Base-by-base conservation (phyloP, 2,113 vertebrate species). In the Chionodraco myersi region DNA sequence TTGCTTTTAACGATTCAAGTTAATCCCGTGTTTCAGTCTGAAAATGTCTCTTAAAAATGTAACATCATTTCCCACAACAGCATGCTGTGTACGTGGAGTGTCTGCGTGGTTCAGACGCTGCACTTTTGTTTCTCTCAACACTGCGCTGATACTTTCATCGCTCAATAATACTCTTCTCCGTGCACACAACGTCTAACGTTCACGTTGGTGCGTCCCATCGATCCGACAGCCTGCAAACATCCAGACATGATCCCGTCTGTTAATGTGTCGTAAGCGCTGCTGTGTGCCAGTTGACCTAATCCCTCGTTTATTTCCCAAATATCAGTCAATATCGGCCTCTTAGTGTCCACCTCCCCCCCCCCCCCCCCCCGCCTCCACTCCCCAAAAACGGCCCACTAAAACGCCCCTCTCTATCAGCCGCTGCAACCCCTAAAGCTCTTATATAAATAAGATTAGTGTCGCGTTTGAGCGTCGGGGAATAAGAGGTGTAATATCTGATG, bases 361-460 rank as follows among this genome's bases (percentile, higher is more conserved):
- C 36, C 26, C 30, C 30, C 41, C 62, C 48, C 53, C 72, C 83
- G 60, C 26, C 83, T 57, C 70, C 47, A 15, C 64, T 72, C 78
- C 80, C 74, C 5, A 65, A 83, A 91, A 83, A 82, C 64, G 85
- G 72, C 86, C 89, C 83, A 57, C 79, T 93, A 87, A 93, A 93
- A 94, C 81, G 66, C 86, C 76, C 82, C 92, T 91, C 87, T 92
- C 92, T 93, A 94, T 95, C 92, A 79, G 88, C 75, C 73, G 56
- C 86, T 86, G 86, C 88, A 92, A 89, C 91, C 91, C 87, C 72
- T 93, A 94, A 95, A 95, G 94, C 94, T 93, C 91, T 94, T 95
- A 94, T 93, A 94, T 95, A 95, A 95, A 95, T 95, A 95, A 94
- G 94, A 95, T 95, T 95, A 95, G 93, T 94, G 93, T 94, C 89